Base-by-base conservation (phyloP, 2,888 invertebrate genomes). In the Plusia festucae region DNA sequence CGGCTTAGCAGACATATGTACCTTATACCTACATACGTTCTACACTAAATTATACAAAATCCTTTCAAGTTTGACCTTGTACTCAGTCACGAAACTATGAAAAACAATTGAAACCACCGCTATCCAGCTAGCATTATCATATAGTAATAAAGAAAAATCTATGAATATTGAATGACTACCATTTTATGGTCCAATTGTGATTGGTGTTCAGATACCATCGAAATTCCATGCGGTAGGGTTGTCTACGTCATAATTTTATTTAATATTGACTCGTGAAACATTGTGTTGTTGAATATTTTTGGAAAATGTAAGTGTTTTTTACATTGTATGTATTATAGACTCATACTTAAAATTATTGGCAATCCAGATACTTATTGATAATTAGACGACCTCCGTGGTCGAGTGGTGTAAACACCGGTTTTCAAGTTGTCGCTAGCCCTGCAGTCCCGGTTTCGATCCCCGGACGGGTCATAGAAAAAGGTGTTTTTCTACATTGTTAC, bases 151-250 rank as follows among this genome's bases (percentile, higher is more conserved):
- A 60, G 68, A 54, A 66, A 49, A 40, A 58, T 16, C 13, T 2
- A 66, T 72, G 60, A 72, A 72, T 72, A 72, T 73, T 72, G 60
- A 40, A 77, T 72, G 73, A 73, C 15, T 2, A 11, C 27, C 30
- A 46, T 44, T 65, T 65, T 65, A 65, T 76, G 58, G 49, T 15
- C 34, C 15, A n/a, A 49, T 20, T 18, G 34, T 72, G 78, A 60
- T 68, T 56, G 51, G 57, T 64, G 5, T 51, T 65, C 40, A 46
- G 56, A 56, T 56, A 46, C 27, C 27, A 57, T 46, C 27, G 18
- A 27, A 27, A 9, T 30, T 30, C 16, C 13, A 18, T 46, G 27
- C 7, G 13, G 44, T 46, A 18, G 15, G 18, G 27, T 27, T 13
- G 11, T 5, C 8, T 27, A 7, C 9, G 9, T n/a, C n/a, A 0